Evolutionary conservation across 2,888 invertebrate species (phyloP).

Genomic region (Dryococelus australis): DNA sequence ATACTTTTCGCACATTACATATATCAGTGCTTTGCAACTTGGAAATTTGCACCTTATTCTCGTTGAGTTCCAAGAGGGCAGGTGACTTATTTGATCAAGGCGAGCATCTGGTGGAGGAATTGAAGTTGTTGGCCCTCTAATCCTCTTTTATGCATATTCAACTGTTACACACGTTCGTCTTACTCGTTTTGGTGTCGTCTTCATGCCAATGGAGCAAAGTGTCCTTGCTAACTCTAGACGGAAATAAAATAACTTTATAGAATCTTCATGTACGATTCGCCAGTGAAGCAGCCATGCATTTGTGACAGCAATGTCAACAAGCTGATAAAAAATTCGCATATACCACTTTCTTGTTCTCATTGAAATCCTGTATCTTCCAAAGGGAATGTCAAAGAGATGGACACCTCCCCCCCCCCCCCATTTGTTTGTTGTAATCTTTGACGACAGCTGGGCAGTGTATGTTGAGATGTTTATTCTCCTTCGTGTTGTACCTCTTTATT

Average conservation of each 20-base stretch:
- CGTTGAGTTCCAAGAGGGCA: background rate
- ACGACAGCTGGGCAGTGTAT: background rate
- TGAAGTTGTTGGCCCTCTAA: background rate
- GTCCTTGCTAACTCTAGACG: background rate
- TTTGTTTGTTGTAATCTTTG: background rate
- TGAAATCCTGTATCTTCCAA: background rate
- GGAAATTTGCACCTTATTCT: background rate
- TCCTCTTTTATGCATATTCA: background rate
- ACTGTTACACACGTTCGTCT: background rate
- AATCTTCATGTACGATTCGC: background rate
- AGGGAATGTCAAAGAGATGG: background rate
- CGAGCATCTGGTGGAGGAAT: background rate
- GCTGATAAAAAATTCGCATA: background rate
- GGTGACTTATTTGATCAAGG: background rate
- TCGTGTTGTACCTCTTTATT: background rate
- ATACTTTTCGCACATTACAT: background rate
- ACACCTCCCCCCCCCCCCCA: background rate
- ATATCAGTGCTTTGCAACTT: background rate
- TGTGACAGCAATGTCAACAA: background rate
- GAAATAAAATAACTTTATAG: background rate
- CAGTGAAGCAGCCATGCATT: background rate
- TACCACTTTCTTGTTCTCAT: background rate
- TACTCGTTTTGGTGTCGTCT: background rate
- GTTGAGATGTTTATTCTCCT: background rate
- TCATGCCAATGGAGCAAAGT: background rate